Conservation (phyloP, 2,113 vertebrate species). For the Antechinus stuartii region DNA sequence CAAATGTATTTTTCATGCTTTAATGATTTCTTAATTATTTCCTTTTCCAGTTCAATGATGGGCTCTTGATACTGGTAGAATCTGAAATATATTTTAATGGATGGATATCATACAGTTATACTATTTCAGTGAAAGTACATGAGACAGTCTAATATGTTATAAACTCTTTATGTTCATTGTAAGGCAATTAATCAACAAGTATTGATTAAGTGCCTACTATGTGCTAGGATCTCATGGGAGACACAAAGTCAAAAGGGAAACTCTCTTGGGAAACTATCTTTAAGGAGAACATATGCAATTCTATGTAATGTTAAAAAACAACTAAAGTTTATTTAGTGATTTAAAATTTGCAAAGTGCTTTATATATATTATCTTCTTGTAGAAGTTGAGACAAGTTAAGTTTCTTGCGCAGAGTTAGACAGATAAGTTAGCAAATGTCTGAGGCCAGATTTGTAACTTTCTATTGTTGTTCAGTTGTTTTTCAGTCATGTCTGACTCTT, state of each 20-base stretch:
- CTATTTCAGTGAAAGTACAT: not conserved
- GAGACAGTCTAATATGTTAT: not conserved
- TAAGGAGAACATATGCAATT: not conserved
- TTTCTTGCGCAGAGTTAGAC: not conserved
- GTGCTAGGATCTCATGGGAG: not conserved
- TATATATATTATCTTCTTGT: not conserved
- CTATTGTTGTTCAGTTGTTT: no score
- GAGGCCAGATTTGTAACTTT: not conserved
- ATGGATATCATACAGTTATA: not conserved
- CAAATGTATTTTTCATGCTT: conserved; percentile 23
- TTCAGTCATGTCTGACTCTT: no score
- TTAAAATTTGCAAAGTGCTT: not conserved
- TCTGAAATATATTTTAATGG: not conserved
- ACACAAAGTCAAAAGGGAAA: not conserved
- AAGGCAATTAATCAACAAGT: not conserved
- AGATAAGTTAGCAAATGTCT: not conserved
- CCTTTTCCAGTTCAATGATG: not conserved
- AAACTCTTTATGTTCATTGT: not conserved
- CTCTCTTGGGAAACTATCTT: not conserved
- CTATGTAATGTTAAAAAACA: not conserved
- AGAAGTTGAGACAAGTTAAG: not conserved
- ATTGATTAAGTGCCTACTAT: not conserved
- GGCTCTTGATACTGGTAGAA: conserved; percentile 27
- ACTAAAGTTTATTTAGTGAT: not conserved
- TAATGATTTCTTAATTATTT: conserved; percentile 40